phyloP scores from a whole-genome alignment of 2,888 invertebrate genomes.

The Hyposoter dolosus region DNA sequence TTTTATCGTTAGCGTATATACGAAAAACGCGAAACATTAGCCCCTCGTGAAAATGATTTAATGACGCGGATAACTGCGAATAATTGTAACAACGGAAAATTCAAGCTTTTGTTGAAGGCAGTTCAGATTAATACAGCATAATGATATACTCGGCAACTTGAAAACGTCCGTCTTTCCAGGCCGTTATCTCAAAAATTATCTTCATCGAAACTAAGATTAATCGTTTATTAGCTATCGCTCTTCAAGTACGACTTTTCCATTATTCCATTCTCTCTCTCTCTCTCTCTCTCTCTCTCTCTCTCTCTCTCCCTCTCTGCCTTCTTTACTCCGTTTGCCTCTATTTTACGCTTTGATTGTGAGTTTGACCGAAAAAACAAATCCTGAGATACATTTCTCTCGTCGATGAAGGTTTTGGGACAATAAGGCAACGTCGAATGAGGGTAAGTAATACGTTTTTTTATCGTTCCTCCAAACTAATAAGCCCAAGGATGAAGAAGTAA shows the following conservation, averaged over 20 bases:
- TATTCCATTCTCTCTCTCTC: not conserved
- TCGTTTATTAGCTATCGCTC: not conserved
- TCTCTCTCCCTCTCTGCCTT: not conserved
- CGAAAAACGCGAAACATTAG: constrained; percentile 40
- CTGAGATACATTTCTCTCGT: constrained; percentile 32
- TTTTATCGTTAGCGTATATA: constrained; percentile 64
- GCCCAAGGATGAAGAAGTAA: constrained; percentile 67
- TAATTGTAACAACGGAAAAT: constrained; percentile 9
- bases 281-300: no score
- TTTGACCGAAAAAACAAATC: constrained; percentile 11
- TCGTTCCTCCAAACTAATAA: constrained; percentile 82
- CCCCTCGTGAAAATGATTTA: constrained; percentile 23
- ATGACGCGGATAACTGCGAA: constrained; percentile 9
- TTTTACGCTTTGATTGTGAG: constrained; percentile 21
- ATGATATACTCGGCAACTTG: not conserved
- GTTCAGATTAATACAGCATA: constrained; percentile 1
- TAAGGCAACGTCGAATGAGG: constrained; percentile 68
- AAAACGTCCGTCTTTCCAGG: not conserved
- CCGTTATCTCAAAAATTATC: not conserved
- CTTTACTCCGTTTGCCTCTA: not conserved
- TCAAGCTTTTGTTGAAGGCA: not conserved
- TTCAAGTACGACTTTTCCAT: not conserved
- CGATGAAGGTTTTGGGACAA: constrained; percentile 44
- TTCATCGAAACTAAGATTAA: not conserved
- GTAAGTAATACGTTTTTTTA: constrained; percentile 83